Evolutionary conservation across 2,113 vertebrate species (phyloP).

Genomic region (Sander vitreus): DNA sequence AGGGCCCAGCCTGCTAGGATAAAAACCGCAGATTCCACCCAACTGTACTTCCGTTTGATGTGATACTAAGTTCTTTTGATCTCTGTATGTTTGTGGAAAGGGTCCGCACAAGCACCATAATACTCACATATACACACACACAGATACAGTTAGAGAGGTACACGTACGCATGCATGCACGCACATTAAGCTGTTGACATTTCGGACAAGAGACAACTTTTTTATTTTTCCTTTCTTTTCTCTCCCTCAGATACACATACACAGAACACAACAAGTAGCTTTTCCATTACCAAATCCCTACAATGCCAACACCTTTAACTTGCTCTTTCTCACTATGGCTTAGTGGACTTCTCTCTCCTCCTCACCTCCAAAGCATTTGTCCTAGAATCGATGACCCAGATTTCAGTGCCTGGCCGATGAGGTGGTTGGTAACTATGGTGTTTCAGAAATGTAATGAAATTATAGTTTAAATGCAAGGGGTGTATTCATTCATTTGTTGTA

Average conservation of each 20-base stretch:
- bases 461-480: neutral
- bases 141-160: constrained; percentile 30
- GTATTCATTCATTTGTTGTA: neutral
- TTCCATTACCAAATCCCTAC: constrained; percentile 15
- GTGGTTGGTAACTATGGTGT: neutral
- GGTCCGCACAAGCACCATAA: constrained; percentile 17
- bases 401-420: neutral
- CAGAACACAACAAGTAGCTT: neutral
- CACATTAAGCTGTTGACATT: constrained; percentile 39
- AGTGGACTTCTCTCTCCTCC: neutral
- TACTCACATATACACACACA: neutral
- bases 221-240: neutral
- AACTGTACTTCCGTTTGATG: constrained; percentile 39
- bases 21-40: constrained; percentile 38
- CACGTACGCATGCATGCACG: neutral
- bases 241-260: neutral
- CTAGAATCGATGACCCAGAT: neutral
- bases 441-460: neutral
- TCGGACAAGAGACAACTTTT: constrained; percentile 22
- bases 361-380: neutral
- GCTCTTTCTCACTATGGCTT: neutral
- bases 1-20: constrained; percentile 9
- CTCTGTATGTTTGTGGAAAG: constrained; percentile 46
- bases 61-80: constrained; percentile 63
- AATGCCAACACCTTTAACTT: neutral